Percentiles rank a stretch among this genome's conserved stretches.
These are phyloP conservation scores for Acleris literana DNA, from an alignment of 2,888 invertebrate genomes.

Conservation along the genomic window DNA sequence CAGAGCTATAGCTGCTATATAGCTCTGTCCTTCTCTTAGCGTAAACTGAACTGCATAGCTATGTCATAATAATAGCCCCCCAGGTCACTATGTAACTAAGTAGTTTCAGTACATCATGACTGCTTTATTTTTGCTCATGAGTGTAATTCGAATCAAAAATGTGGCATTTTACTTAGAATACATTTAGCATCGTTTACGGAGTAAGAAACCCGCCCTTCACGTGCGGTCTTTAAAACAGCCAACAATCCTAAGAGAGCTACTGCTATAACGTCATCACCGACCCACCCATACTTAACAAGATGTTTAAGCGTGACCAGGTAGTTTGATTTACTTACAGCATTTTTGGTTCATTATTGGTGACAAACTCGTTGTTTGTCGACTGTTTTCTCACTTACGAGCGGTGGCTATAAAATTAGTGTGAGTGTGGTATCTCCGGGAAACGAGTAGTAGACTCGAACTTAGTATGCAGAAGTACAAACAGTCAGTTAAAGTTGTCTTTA, in stretches of 20 bases:
- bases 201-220: no score
- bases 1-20: no score
- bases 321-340: slow-evolving; percentile 39
- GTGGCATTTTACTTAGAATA: no score
- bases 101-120: no score
- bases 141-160: no score
- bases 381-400: slow-evolving; percentile 47
- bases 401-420: slow-evolving; percentile 76
- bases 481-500: slow-evolving; percentile 1
- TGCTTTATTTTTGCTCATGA: no score
- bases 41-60: no score
- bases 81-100: no score
- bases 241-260: neutral
- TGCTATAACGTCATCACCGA: slow-evolving; percentile 6
- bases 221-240: no score
- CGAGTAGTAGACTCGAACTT: slow-evolving; percentile 52
- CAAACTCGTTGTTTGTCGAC: slow-evolving; percentile 32
- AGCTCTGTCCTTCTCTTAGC: no score
- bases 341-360: slow-evolving; percentile 37
- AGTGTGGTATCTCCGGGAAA: slow-evolving; percentile 66
- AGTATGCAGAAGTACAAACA: slow-evolving; percentile 50
- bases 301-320: slow-evolving; percentile 31
- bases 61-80: no score
- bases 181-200: no score
- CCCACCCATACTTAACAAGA: slow-evolving; percentile 16